Conservation (phyloP, 2,797 vertebrate genomes). For the Iguana delicatissima region DNA sequence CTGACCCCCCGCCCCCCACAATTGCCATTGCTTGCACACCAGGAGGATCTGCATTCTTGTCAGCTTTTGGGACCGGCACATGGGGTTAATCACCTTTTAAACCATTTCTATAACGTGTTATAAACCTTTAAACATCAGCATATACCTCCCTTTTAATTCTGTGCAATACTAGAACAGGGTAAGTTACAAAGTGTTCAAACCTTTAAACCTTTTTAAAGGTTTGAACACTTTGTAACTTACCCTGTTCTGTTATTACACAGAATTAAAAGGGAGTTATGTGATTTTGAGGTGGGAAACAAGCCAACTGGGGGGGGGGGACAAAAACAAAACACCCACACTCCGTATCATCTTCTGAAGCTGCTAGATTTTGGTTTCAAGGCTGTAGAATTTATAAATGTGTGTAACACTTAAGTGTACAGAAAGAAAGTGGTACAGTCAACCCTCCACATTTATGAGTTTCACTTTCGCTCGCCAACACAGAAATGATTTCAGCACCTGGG, state of each 20-base stretch:
- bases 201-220: no score
- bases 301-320: no score
- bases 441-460: no score
- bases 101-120: no score
- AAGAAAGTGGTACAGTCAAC: background rate
- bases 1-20: background rate
- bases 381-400: background rate
- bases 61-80: rapidly evolving
- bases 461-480: no score
- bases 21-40: background rate
- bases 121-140: no score
- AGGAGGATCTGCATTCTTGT: background rate
- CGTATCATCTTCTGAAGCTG: background rate
- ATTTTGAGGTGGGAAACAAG: background rate
- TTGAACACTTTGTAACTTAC: background rate
- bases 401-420: no score
- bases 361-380: background rate
- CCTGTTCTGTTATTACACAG: background rate
- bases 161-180: no score
- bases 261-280: no score
- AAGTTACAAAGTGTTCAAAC: no score
- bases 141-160: no score
- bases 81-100: background rate
- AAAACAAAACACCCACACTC: background rate
- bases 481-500: background rate